These are phyloP conservation scores for Sinodicranocentrus sp. DNA, from an alignment of 2,888 invertebrate genomes.

Conservation along the genomic window DNA sequence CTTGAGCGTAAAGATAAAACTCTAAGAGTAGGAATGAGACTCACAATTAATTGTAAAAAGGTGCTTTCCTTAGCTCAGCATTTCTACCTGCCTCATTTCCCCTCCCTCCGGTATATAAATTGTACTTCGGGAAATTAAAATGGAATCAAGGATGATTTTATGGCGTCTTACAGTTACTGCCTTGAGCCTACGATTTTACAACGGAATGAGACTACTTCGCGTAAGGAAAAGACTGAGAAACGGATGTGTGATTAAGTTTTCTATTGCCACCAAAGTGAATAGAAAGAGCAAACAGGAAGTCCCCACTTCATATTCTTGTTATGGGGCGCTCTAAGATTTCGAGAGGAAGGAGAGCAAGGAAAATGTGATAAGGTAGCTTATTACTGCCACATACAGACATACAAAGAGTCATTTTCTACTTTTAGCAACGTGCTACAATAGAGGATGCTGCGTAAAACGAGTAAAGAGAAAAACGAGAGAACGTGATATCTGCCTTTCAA, in stretches of 20 bases:
- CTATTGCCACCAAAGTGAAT: slow-evolving; percentile 4
- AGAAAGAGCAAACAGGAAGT: slow-evolving; percentile 31
- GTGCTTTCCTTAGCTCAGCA: no score
- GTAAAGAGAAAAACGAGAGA: not conserved
- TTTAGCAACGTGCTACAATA: not conserved
- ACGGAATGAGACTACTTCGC: no score
- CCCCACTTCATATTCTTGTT: slow-evolving; percentile 9
- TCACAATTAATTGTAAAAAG: no score
- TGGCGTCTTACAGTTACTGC: slow-evolving; percentile 8
- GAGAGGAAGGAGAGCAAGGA: not conserved
- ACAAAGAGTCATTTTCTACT: not conserved
- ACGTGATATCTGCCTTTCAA: slow-evolving; percentile 22
- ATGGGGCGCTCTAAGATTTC: not conserved
- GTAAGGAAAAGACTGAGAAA: no score
- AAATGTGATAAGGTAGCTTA: slow-evolving; percentile 36
- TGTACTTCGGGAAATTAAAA: slow-evolving; percentile 47
- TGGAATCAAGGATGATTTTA: slow-evolving; percentile 47
- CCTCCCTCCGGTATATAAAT: slow-evolving; percentile 11
- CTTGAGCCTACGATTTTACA: not conserved
- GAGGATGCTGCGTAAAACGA: no score
- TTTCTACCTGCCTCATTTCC: no score
- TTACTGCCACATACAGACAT: not conserved
- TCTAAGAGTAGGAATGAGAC: no score
- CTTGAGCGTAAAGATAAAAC: no score
- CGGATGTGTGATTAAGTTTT: slow-evolving; percentile 55